Conservation (phyloP, 2,113 vertebrate genomes). For the Oryzias curvinotus region DNA sequence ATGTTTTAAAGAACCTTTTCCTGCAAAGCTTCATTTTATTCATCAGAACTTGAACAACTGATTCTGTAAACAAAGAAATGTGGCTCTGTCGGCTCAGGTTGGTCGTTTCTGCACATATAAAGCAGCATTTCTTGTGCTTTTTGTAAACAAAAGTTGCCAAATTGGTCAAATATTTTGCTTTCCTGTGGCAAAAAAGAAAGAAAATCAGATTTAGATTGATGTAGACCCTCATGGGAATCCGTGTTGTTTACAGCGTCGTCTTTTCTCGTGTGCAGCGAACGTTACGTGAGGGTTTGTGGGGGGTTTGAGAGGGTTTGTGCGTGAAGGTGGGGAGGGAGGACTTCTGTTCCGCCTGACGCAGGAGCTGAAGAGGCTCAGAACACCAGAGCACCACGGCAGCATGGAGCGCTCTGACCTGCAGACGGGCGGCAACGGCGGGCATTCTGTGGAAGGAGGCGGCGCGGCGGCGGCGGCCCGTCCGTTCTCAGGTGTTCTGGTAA, state of each 20-base stretch:
- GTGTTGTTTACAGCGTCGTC: too few relatives aligned
- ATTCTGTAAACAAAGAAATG: slow-evolving; percentile 20
- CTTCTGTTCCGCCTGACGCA: slow-evolving; percentile 24
- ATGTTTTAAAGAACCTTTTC: too few relatives aligned
- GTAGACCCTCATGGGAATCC: too few relatives aligned
- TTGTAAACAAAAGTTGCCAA: not conserved
- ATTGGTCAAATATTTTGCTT: not conserved
- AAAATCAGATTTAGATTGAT: too few relatives aligned
- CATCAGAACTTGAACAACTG: not conserved
- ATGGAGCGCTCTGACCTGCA: slow-evolving; percentile 1
- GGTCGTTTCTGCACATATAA: not conserved
- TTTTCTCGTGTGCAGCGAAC: too few relatives aligned
- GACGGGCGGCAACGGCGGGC: slow-evolving; percentile 14
- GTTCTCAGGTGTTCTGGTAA: slow-evolving; percentile 86
- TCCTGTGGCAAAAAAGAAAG: too few relatives aligned
- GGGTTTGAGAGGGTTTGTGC: too few relatives aligned
- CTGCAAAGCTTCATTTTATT: too few relatives aligned
- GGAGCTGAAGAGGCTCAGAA: slow-evolving; percentile 21
- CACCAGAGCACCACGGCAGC: not conserved
- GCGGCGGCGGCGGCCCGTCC: not conserved
- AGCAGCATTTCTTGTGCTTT: slow-evolving; percentile 8
- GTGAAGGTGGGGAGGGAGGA: too few relatives aligned
- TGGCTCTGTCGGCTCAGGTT: too few relatives aligned
- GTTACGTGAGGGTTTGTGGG: too few relatives aligned
- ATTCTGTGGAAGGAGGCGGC: slow-evolving; percentile 13